Evolutionary conservation across 2,888 invertebrate genomes (phyloP).

Genomic region (Invenusta paracnida): DNA sequence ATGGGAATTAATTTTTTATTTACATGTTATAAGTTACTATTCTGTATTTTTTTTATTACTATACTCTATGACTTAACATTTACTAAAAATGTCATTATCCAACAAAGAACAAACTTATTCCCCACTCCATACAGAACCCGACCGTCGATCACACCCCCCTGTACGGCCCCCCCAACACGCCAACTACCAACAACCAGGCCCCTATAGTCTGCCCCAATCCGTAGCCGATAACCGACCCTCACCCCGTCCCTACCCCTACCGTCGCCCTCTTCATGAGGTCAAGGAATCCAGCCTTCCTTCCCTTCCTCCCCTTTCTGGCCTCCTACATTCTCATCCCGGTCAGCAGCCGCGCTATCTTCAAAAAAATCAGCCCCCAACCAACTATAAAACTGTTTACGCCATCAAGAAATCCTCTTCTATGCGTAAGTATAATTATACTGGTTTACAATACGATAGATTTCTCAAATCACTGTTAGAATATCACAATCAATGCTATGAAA

Average conservation of each 20-base stretch:
- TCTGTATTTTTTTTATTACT: no score
- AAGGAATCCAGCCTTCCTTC: not conserved
- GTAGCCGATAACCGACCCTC: not conserved
- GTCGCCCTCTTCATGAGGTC: no score
- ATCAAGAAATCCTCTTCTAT: not conserved
- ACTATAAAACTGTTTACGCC: conserved; percentile 1
- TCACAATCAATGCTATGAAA: no score
- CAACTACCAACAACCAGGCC: not conserved
- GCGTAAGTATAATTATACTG: conserved; percentile 11
- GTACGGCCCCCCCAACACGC: no score
- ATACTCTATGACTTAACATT: no score
- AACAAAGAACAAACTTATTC: no score
- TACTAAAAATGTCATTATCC: no score
- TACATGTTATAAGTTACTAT: no score
- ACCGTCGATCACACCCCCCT: not conserved
- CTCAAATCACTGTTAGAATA: no score
- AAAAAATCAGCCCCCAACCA: not conserved
- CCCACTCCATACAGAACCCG: not conserved
- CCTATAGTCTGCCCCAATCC: not conserved
- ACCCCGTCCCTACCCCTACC: not conserved
- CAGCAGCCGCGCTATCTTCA: not conserved
- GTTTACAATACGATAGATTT: no score
- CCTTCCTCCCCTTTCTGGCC: not conserved
- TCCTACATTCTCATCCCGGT: not conserved
- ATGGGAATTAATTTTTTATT: no score